Conservation (phyloP, 2,113 vertebrate genomes). For the Sylvicapra grimmia region DNA sequence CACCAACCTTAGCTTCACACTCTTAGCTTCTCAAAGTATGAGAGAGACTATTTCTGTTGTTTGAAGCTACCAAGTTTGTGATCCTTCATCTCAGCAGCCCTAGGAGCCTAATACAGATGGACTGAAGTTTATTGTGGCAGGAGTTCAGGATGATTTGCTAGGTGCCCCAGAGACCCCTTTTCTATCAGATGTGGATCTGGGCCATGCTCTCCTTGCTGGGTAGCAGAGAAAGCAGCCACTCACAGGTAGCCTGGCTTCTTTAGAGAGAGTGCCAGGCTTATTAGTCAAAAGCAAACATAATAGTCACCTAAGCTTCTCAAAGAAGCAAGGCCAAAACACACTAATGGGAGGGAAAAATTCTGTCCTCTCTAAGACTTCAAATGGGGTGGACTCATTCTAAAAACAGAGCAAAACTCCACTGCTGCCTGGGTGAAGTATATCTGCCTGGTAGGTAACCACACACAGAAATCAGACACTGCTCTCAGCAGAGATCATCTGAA, state of each 20-base stretch:
- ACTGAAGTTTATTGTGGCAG: neutral
- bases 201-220: neutral
- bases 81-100: neutral
- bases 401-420: neutral
- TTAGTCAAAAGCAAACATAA: neutral
- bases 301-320: neutral
- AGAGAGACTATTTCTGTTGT: neutral
- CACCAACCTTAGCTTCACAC: neutral
- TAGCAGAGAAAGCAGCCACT: neutral
- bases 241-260: neutral
- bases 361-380: neutral
- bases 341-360: neutral
- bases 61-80: neutral
- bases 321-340: neutral
- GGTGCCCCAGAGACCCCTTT: neutral
- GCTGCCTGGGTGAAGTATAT: neutral
- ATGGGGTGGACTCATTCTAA: neutral
- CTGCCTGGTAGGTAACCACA: neutral
- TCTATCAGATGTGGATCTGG: neutral
- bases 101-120: neutral
- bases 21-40: neutral
- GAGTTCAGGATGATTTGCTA: neutral
- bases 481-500: neutral
- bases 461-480: neutral
- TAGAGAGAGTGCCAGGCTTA: neutral